A percentile compares a stretch with the other conserved stretches of the same genome.
Conservation (phyloP, 2,888 invertebrate genomes). For the Amblyjoppa fuscipennis region DNA sequence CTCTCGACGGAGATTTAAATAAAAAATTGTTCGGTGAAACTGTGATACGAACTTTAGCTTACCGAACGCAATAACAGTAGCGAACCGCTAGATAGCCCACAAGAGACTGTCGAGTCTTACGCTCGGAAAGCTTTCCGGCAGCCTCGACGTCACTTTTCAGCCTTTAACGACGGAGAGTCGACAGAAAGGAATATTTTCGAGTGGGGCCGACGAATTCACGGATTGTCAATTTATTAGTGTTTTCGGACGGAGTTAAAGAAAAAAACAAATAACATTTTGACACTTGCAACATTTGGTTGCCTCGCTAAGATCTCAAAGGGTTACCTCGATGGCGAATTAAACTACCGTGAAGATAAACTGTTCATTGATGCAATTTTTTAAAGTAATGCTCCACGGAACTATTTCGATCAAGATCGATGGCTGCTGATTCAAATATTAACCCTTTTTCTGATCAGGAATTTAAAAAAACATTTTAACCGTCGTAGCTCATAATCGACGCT, state of each 20-base stretch:
- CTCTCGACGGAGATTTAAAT: not conserved
- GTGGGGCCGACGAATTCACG: slow-evolving; percentile 54
- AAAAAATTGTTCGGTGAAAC: not conserved
- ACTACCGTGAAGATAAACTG: not conserved
- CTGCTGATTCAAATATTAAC: too few relatives aligned
- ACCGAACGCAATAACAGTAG: slow-evolving; percentile 36
- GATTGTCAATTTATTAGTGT: not conserved
- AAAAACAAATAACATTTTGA: not conserved
- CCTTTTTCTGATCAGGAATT: too few relatives aligned
- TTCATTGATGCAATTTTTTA: not conserved
- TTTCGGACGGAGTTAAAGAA: not conserved
- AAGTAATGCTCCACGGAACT: not conserved
- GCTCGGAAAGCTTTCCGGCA: slow-evolving; percentile 45
- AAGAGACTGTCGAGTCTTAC: slow-evolving; percentile 66
- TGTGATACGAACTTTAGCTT: slow-evolving; percentile 20
- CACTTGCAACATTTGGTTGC: not conserved
- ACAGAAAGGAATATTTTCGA: slow-evolving; percentile 49
- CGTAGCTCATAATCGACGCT: too few relatives aligned
- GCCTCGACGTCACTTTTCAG: slow-evolving; percentile 40
- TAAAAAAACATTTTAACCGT: too few relatives aligned
- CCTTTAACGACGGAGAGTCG: slow-evolving; percentile 17
- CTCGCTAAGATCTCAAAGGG: not conserved
- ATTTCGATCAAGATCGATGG: not conserved
- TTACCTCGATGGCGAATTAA: not conserved
- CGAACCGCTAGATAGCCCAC: slow-evolving; percentile 54